Conservation (phyloP, 2,888 invertebrate species). For the Amphipyra tragopoginis region DNA sequence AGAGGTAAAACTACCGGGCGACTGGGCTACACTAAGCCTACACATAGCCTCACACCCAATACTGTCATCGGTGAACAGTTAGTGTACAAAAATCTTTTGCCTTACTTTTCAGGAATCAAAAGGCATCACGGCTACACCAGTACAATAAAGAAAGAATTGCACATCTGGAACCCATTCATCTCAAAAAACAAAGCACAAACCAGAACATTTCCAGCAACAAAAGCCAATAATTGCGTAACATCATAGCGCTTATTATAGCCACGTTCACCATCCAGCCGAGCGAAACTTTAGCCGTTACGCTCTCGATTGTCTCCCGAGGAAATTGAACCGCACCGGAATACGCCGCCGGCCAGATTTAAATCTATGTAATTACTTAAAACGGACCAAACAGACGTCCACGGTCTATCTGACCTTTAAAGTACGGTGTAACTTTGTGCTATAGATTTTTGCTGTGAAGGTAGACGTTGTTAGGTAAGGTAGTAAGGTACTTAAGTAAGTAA, state of each 20-base stretch:
- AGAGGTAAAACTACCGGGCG: no score
- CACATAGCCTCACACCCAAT: no score
- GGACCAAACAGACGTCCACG: slow-evolving; percentile 23
- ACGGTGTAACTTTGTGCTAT: slow-evolving; percentile 15
- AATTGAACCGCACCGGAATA: slow-evolving; percentile 56
- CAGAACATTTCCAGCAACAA: slow-evolving; percentile 26
- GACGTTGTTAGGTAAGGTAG: not conserved
- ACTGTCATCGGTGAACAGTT: no score
- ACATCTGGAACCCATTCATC: slow-evolving; percentile 16
- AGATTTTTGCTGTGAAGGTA: slow-evolving; percentile 4
- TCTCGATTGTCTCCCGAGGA: slow-evolving; percentile 58
- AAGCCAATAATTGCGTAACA: slow-evolving; percentile 52
- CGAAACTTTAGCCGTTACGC: slow-evolving; percentile 59
- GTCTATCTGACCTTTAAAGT: slow-evolving; percentile 28
- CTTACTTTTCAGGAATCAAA: no score
- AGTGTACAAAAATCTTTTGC: no score
- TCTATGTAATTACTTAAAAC: slow-evolving; percentile 60
- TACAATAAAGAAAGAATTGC: no score
- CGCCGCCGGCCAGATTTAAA: slow-evolving; percentile 55
- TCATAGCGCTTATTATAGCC: slow-evolving; percentile 47
- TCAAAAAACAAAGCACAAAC: slow-evolving; percentile 37
- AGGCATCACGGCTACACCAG: no score
- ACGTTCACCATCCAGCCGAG: slow-evolving; percentile 32
- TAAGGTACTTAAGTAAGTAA: no score
- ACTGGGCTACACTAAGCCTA: no score